Conservation (phyloP, 2,113 vertebrate species). For the Lampris incognitus region DNA sequence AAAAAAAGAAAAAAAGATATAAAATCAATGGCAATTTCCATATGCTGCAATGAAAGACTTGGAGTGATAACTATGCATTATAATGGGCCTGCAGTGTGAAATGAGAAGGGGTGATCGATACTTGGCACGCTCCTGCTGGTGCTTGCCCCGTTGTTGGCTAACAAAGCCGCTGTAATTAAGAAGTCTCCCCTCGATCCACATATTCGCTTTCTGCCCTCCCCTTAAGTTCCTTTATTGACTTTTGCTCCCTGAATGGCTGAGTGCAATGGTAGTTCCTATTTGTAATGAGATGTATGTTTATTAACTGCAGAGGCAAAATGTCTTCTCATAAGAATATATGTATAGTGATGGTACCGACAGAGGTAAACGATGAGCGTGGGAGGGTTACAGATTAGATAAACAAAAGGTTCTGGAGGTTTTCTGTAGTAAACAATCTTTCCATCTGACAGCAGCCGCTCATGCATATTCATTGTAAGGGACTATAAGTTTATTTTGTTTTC, state of each 20-base stretch:
- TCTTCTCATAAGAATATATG: conserved; percentile 3
- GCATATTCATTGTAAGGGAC: conserved; percentile 48
- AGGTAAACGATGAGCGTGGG: conserved; percentile 14
- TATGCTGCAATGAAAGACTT: conserved; percentile 51
- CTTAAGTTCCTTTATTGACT: conserved; percentile 30
- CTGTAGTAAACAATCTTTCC: conserved; percentile 31
- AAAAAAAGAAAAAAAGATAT: conserved; percentile 1
- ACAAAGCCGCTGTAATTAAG: conserved; percentile 76
- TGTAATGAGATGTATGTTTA: conserved; percentile 20
- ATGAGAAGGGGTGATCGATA: conserved; percentile 74
- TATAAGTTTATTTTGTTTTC: conserved; percentile 21
- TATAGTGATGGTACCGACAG: conserved; percentile 5
- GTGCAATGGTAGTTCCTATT: neutral
- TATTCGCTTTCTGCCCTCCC: conserved; percentile 13
- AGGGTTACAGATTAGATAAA: conserved; percentile 12
- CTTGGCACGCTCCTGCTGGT: conserved; percentile 52
- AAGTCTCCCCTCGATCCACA: conserved; percentile 55
- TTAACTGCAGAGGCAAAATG: conserved; percentile 23
- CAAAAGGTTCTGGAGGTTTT: conserved; percentile 25
- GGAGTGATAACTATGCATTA: conserved; percentile 72
- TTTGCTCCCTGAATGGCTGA: neutral
- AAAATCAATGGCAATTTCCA: conserved; percentile 78
- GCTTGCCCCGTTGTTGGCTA: conserved; percentile 62
- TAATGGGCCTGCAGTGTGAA: conserved; percentile 53
- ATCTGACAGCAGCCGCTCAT: conserved; percentile 41